Base-by-base conservation (phyloP, 2,113 vertebrate species). In the Hylia prasina region DNA sequence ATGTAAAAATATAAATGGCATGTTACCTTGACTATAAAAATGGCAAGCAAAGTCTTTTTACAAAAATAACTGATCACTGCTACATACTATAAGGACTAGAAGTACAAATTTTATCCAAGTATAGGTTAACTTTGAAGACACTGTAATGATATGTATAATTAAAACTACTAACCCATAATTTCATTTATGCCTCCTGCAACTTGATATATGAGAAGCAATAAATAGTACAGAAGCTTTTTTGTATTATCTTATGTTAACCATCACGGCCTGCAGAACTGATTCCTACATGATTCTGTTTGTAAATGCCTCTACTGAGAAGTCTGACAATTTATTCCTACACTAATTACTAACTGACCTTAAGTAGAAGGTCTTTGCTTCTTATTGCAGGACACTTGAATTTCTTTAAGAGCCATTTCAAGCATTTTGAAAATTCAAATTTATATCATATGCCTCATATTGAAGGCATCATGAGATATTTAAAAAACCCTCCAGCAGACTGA, bases 181-280 rank as follows among this genome's bases (percentile, higher is more conserved):
- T 91, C 48, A 76, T 68, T 93, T 94, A 93, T 90, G 73, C 57
- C 78, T 95, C 88, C 84, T 93, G 72, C 82, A 87, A 64, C 23
- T 64, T 90, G 65, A 72, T 17, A 7, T 63, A 79, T 33, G 21
- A 82, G 44, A 76, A 94, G 69, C 45, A 73, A n/a, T 61, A 79
- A 83, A 73, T 42, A 68, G 56, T 25, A 84, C 33, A 87, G 73
- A 79, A 85, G 61, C 11, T 82, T 40, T 39, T 93, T 70, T 70
- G 37, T 47, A 65, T 83, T 87, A 60, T 75, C 42, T 66, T 66
- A 30, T 3, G 24, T 51, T 65, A 95, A 79, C 61, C 61, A 47
- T 35, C 44, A 93, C 30, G 81, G 85, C 24, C 72, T 65, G 37
- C 57, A 96, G 69, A 56, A 50, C 72, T 90, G 73, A 87, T 82